Base-by-base conservation (phyloP, 37 sponge, comb jelly and placozoan species). In the Petrosia ficiformis region DNA sequence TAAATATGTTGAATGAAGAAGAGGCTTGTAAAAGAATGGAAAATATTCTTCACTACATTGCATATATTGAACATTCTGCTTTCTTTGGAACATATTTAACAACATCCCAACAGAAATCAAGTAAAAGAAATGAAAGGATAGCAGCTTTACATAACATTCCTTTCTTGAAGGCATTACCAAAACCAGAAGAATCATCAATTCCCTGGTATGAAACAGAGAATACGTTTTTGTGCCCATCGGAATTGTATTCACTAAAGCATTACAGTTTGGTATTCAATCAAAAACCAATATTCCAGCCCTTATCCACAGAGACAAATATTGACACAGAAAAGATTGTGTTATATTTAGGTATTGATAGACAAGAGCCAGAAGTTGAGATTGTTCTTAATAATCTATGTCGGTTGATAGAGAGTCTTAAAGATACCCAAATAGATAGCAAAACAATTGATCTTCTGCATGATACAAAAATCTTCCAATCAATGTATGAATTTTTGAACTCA, bases 161-260 rank as follows among this genome's bases (percentile, higher is more conserved):
- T 28, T 87, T 87, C 33, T 56, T 87, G 5, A 67, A 71, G 34
- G 67, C 71, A 2, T 25, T 1, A 31, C 39, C 64, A 16, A 70
- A 61, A 42, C 78, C 87, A 28, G 22, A 59, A 65, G 60, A 37
- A 33, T 8, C 59, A 26, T 32, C 77, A 1, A 0, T 87, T 74
- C 82, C 87, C 3, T 87, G 87, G 87, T 11, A 32, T 57, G 40
- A 52, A 70, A 57, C 41, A 59, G 35, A 21, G 21, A 34, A 8
- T 0, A 3, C 2, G 0, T 76, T 77, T 65, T 52, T 37, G 3
- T 25, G 34, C 66, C 82, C 87, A 54, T 32, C 39, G 2, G 41
- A 65, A 43, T n/a, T 77, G 35, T 77, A 61, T 57, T 11, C 60
- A 29, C 31, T 57, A 32, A 10, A 35, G 0, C 33, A 42, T 3